Base-by-base conservation (phyloP, 2,888 invertebrate species). In the Romanomermis culicivorax region DNA sequence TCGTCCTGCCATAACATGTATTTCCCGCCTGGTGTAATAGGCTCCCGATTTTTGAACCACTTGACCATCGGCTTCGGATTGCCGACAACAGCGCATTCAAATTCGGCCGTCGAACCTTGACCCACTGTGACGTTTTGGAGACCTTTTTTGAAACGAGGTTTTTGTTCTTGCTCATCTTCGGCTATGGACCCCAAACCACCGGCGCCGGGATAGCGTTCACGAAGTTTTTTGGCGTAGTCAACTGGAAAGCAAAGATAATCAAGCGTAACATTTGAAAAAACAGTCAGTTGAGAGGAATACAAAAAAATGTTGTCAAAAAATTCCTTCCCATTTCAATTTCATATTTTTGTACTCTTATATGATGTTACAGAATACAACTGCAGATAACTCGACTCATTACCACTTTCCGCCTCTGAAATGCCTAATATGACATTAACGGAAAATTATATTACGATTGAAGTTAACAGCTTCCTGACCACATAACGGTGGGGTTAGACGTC, bases 71-170 rank as follows among this genome's bases (percentile, higher is more conserved):
- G 71, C 20, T 61, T 64, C 11, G 72, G 72, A 50, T 61, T 60
- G 29, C 72, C 72, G 1, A 62, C 62, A 4, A 71, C 65, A 57
- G 64, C 63, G 56, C 71, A 70, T 58, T 67, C 64, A 61, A 73
- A 64, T 47, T 66, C 65, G n/a, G 70, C 68, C 27, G 66, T 60
- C 48, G 60, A 61, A 49, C 67, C 67, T 62, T 67, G 61, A n/a
- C 29, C 24, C 51, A 67, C 63, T 53, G 61, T 62, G 61, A 65
- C 62, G 56, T 64, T 64, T 61, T 65, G 62, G 29, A 67, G 61
- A 26, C 67, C 67, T 52, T 64, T 55, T 47, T 66, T 58, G 58
- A 67, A 68, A 24, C 67, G 57, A 42, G 67, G 66, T 55, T 64
- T 66, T 45, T 60, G 56, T 50, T 67, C 65, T 55, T 62, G 62